phyloP scores from a whole-genome alignment of 2,113 vertebrate genomes.

The Planiliza haematocheilus region DNA sequence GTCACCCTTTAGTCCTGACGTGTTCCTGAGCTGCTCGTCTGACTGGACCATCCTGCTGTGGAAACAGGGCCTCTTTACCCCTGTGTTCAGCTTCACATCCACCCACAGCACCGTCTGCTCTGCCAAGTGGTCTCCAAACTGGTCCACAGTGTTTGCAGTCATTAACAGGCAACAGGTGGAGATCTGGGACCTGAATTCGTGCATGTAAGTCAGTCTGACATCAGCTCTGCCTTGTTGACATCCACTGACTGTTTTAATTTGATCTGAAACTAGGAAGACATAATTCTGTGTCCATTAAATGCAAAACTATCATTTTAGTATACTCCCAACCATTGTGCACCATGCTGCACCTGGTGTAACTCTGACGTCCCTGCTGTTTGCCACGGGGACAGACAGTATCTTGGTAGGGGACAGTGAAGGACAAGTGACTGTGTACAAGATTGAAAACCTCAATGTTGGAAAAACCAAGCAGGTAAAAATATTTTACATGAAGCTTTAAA shows the following conservation, averaged over 20 bases:
- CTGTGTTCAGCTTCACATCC: slow-evolving; percentile 83
- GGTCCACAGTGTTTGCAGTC: slow-evolving; percentile 85
- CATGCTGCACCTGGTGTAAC: slow-evolving; percentile 73
- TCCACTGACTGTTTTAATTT: neutral
- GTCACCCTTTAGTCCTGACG: slow-evolving; percentile 86
- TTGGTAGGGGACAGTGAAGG: slow-evolving; percentile 88
- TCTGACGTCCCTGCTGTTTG: slow-evolving; percentile 85
- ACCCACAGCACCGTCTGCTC: slow-evolving; percentile 79
- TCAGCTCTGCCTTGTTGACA: neutral
- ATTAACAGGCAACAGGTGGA: slow-evolving; percentile 84
- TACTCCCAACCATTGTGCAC: slow-evolving; percentile 82
- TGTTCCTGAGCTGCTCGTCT: slow-evolving; percentile 94
- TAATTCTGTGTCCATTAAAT: neutral
- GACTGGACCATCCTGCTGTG: slow-evolving; percentile 92
- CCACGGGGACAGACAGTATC: slow-evolving; percentile 83
- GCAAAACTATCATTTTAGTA: slow-evolving; percentile 68
- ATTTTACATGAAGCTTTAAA: neutral
- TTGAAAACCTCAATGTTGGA: slow-evolving; percentile 78
- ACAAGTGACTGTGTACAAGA: slow-evolving; percentile 84
- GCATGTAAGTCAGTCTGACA: slow-evolving; percentile 82
- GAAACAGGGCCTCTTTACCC: slow-evolving; percentile 78
- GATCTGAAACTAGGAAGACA: slow-evolving; percentile 1
- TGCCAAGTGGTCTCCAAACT: slow-evolving; percentile 87
- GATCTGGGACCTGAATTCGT: slow-evolving; percentile 90
- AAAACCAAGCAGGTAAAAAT: slow-evolving; percentile 77